Base-by-base conservation (phyloP, 2,888 invertebrate genomes). In the Trypoxylon attenuatum region DNA sequence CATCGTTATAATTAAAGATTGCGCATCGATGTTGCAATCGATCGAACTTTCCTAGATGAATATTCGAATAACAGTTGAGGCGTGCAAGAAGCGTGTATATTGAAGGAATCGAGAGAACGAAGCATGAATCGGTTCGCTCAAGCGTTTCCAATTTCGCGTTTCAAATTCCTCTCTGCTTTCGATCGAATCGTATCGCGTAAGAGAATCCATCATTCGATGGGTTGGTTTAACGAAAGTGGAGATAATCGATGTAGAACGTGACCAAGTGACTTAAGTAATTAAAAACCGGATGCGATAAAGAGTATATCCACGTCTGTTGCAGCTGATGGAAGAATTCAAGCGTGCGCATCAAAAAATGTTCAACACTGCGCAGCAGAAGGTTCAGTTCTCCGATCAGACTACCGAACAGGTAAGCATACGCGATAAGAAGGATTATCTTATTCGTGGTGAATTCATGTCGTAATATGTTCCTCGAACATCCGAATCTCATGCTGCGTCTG, bases 321-420 rank as follows among this genome's bases (percentile, higher is more conserved):
- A 83, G 76, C 87, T 96, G 68, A 96, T 96, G 94, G 93, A 96
- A 86, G 96, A 96, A 88, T 96, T 96, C 85, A 95, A 94, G 85
- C 92, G 93, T 81, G 95, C 95, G 3, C 96, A 96, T 87, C 91
- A 92, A 78, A 94, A 93, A 89, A 96, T 96, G 96, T 96, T 96
- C 85, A 86, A 83, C 57, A 80, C 81, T 29, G 72, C 81, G 39
- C 83, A 82, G 45, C 84, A 84, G 55, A 82, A 82, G 52, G 73
- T 71, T 13, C 84, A 84, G 43, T 70, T 71, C 50, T 71, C 76
- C 22, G 82, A 84, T 57, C 78, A 81, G 33, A 47, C 66, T 38
- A 18, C 56, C 18, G 84, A 85, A 49, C 82, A 85, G 82, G 85
- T 85, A 76, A 78, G 71, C 54, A 5, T n/a, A n/a, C 18, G 1